phyloP scores from a whole-genome alignment of 2,113 vertebrate genomes.

The Bos indicus region DNA sequence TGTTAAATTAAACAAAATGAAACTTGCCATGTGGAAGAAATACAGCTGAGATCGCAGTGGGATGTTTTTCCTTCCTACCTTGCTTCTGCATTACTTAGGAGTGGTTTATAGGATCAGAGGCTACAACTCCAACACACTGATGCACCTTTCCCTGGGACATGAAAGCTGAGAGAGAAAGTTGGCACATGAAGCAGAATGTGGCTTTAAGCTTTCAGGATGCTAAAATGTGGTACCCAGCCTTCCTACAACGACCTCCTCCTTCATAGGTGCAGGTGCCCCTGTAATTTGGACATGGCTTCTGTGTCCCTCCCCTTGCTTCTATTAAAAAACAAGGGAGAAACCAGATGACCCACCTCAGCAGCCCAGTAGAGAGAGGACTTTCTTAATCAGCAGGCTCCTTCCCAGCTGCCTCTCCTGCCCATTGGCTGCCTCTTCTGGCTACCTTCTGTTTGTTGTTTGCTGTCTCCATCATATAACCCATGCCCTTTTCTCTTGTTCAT shows the following conservation, averaged over 20 bases:
- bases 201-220: not conserved
- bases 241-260: not conserved
- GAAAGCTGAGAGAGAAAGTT: not conserved
- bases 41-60: constrained; percentile 52
- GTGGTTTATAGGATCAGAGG: not conserved
- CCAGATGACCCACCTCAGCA: not conserved
- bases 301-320: not conserved
- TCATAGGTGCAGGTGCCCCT: not conserved
- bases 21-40: constrained; percentile 72
- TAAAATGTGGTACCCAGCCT: not conserved
- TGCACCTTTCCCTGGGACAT: not conserved
- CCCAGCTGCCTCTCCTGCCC: not conserved
- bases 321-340: not conserved
- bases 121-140: not conserved
- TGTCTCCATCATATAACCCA: not conserved
- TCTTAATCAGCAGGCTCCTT: not conserved
- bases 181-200: not conserved
- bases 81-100: not conserved
- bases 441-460: not conserved
- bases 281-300: accelerated
- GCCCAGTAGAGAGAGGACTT: not conserved
- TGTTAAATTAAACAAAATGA: constrained; percentile 80
- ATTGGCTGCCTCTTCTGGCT: accelerated
- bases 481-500: not conserved
- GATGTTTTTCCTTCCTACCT: constrained; percentile 2